These are phyloP conservation scores for Drosophila leonis DNA, from an alignment of 2,888 invertebrate species.

Conservation along the genomic window DNA sequence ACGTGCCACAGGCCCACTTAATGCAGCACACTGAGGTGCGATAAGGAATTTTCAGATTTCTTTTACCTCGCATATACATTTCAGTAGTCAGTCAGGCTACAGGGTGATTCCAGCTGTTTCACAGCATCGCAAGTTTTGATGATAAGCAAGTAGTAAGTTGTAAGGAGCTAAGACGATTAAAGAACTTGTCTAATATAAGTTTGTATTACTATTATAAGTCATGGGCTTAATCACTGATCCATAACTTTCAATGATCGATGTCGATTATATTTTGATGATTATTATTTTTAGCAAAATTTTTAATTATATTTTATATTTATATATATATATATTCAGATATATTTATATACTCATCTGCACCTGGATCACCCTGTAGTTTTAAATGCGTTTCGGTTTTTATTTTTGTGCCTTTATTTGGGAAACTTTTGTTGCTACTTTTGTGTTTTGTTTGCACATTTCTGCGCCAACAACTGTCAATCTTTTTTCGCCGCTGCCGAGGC, in stretches of 20 bases:
- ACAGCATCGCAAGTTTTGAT: neutral
- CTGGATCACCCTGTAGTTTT: slow-evolving; percentile 53
- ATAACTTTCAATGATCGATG: neutral
- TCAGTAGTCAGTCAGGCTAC: slow-evolving; percentile 49
- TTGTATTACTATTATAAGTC: too few relatives aligned
- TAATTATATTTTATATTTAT: neutral
- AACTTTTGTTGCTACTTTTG: slow-evolving; percentile 69
- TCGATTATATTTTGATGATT: neutral
- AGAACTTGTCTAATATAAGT: too few relatives aligned
- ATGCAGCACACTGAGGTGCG: slow-evolving; percentile 74
- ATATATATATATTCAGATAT: neutral
- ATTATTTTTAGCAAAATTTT: neutral
- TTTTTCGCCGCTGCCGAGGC: slow-evolving; percentile 39
- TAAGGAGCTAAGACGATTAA: too few relatives aligned
- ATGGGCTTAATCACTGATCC: neutral
- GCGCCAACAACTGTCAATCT: slow-evolving; percentile 79
- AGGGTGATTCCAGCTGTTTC: slow-evolving; percentile 43
- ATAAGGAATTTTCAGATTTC: slow-evolving; percentile 78
- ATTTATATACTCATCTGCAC: neutral
- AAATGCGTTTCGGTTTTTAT: slow-evolving; percentile 64
- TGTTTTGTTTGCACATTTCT: slow-evolving; percentile 77
- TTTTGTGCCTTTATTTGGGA: slow-evolving; percentile 59
- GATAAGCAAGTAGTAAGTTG: neutral
- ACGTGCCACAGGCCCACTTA: slow-evolving; percentile 74
- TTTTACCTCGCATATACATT: slow-evolving; percentile 55